Conservation (phyloP, 2,113 vertebrate species). For the Sphyrna mokarran region DNA sequence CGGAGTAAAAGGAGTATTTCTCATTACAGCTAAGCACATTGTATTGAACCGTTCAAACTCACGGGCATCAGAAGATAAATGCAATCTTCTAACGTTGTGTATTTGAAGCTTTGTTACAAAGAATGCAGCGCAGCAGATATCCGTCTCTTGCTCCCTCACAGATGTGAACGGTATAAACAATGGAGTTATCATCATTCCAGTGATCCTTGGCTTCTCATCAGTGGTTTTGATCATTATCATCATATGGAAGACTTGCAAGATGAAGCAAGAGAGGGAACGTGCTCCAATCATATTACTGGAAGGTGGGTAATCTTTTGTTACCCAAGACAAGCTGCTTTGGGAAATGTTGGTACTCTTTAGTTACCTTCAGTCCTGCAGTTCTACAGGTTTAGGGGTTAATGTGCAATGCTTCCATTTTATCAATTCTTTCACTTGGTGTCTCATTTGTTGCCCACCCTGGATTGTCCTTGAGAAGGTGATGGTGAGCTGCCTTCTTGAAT, state of each 20-base stretch:
- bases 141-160: conserved; percentile 37
- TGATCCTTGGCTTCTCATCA: conserved; percentile 50
- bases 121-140: not conserved
- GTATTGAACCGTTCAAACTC: not conserved
- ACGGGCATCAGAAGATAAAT: not conserved
- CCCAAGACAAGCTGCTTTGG: not conserved
- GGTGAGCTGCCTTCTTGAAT: too few relatives aligned
- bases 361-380: not conserved
- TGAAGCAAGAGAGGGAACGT: conserved; percentile 32
- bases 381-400: not conserved
- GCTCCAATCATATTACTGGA: not conserved
- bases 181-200: conserved; percentile 52
- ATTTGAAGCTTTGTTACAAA: not conserved
- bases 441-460: too few relatives aligned
- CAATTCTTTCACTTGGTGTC: too few relatives aligned
- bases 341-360: not conserved
- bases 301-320: conserved; percentile 36
- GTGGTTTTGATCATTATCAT: conserved; percentile 51
- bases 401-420: not conserved
- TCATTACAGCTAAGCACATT: not conserved
- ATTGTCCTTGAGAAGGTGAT: too few relatives aligned
- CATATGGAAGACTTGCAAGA: conserved; percentile 50
- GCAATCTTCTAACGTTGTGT: not conserved
- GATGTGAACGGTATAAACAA: conserved; percentile 46
- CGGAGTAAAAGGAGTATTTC: not conserved